These are phyloP conservation scores for Neodiprion pinetum DNA, from an alignment of 1,140 invertebrate species.

Conservation along the genomic window DNA sequence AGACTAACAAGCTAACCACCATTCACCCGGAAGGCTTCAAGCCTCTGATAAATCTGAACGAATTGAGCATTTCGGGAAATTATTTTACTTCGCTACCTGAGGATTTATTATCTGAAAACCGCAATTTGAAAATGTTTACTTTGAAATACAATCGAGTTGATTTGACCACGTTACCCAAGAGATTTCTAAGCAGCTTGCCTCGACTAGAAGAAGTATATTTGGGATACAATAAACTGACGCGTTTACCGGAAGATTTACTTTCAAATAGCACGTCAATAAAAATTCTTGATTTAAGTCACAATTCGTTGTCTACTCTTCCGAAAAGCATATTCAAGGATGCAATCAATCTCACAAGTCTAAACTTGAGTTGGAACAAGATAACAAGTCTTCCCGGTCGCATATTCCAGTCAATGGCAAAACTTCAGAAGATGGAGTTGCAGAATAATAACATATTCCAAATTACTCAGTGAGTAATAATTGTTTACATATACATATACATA, in stretches of 20 bases:
- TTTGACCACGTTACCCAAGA: slow-evolving; percentile 62
- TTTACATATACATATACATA: not conserved
- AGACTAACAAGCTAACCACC: slow-evolving; percentile 66
- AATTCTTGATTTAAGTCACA: slow-evolving; percentile 65
- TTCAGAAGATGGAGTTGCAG: slow-evolving; percentile 63
- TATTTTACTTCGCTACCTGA: slow-evolving; percentile 67
- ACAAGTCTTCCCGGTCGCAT: slow-evolving; percentile 61
- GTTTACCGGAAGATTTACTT: slow-evolving; percentile 66
- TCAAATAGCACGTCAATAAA: slow-evolving; percentile 62
- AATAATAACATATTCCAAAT: slow-evolving; percentile 64
- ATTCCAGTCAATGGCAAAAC: slow-evolving; percentile 59
- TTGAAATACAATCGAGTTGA: slow-evolving; percentile 62
- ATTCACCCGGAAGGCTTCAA: slow-evolving; percentile 66
- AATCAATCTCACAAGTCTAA: slow-evolving; percentile 62
- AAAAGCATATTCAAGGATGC: slow-evolving; percentile 65
- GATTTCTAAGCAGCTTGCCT: slow-evolving; percentile 65
- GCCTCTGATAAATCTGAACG: slow-evolving; percentile 64
- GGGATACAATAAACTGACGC: slow-evolving; percentile 58
- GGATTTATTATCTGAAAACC: slow-evolving; percentile 59
- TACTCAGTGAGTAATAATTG: slow-evolving; percentile 55
- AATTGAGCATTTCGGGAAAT: slow-evolving; percentile 68
- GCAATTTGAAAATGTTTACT: slow-evolving; percentile 61
- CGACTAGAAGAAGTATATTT: slow-evolving; percentile 62
- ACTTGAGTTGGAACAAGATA: slow-evolving; percentile 66
- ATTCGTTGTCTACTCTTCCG: slow-evolving; percentile 63